A percentile compares a stretch with the other conserved stretches of the same genome.
Evolutionary conservation across 2,113 vertebrate genomes (phyloP).

Genomic region (Arizona elegans): DNA sequence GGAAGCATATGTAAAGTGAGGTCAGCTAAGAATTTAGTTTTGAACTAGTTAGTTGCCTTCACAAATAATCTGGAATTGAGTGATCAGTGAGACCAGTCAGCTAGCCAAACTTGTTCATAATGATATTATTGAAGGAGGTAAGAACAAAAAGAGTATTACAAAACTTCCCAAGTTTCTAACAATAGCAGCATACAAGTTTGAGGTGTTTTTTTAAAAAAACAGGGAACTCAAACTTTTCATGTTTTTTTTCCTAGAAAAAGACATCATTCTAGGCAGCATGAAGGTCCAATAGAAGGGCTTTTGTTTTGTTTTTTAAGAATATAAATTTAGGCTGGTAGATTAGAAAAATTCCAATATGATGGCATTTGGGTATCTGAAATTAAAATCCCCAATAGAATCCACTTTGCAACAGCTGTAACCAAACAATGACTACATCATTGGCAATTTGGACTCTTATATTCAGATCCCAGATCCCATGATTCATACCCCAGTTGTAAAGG

Average conservation of each 20-base stretch:
- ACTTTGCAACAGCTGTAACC: neutral
- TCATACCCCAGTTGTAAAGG: neutral
- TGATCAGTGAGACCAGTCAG: neutral
- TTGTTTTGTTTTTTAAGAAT: neutral
- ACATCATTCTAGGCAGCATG: neutral
- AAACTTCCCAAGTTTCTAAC: neutral
- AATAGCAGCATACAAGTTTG: neutral
- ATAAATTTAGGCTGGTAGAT: neutral
- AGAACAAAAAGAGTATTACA: neutral
- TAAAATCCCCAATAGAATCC: neutral
- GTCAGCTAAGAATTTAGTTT: neutral
- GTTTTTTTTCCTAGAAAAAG: neutral
- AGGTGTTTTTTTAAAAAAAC: neutral
- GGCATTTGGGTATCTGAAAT: neutral
- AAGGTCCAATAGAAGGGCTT: neutral
- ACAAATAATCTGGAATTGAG: neutral
- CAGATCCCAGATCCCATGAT: neutral
- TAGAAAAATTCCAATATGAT: neutral
- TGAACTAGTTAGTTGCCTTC: neutral
- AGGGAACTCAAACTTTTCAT: neutral
- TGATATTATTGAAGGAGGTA: neutral
- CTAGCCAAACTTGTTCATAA: neutral
- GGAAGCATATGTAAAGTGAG: neutral
- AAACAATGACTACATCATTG: neutral
- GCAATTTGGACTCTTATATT: neutral